Conservation (phyloP, 2,797 vertebrate genomes). For the Acropternis orthonyx region DNA sequence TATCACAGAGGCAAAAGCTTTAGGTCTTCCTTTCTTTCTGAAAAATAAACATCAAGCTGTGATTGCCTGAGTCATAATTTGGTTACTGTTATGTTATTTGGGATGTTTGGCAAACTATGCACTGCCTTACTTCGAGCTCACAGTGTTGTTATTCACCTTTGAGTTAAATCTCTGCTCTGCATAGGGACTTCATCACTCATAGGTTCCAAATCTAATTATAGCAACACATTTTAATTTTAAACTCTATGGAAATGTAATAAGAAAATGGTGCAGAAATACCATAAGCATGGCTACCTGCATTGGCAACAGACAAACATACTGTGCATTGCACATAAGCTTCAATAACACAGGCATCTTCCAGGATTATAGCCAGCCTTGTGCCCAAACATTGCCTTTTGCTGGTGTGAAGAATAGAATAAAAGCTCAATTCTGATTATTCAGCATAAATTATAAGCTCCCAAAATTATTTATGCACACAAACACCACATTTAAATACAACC, state of each 20-base stretch:
- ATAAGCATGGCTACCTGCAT: not conserved
- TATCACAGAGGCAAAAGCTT: not conserved
- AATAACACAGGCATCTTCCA: not conserved
- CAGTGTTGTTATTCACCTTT: not conserved
- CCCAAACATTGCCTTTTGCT: not conserved
- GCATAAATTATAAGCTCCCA: not conserved
- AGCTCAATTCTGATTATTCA: not conserved
- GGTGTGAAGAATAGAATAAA: not conserved
- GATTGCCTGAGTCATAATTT: not conserved
- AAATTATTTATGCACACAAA: not conserved
- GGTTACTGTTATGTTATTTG: not conserved
- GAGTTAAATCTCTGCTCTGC: not conserved
- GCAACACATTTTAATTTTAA: not conserved
- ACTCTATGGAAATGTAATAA: not conserved
- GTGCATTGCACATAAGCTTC: not conserved
- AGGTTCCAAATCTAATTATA: not conserved
- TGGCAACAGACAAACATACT: not conserved
- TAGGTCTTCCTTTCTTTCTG: not conserved
- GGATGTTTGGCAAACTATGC: not conserved
- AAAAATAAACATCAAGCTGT: not conserved
- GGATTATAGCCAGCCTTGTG: not conserved
- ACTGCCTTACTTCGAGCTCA: not conserved
- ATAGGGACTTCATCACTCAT: not conserved
- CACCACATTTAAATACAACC: not conserved
- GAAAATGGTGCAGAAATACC: not conserved